Evolutionary conservation across 2,888 invertebrate genomes (phyloP), one percentile per base, ranked within the genome.

Genomic region (Trypoxylon attenuatum): DNA sequence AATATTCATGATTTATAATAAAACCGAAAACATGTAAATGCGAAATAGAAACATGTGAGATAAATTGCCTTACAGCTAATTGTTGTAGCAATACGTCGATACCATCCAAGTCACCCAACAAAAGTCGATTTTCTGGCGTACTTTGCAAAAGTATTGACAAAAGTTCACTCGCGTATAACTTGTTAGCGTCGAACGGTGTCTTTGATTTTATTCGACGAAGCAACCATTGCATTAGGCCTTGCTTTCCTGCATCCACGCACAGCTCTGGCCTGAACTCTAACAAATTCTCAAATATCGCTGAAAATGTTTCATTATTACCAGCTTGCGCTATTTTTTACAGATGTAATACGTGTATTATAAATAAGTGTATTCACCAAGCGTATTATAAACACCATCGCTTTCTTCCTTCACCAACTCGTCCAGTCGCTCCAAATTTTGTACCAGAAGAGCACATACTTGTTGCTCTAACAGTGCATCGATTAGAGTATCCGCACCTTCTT

Each of bases 71-170:
- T 3, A 95, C 94, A 76, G 98, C 97, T 69, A 98, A 89, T 84
- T 98, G 99, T 87, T 98, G 98, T 6, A 99, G 89, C 43, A 99
- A 88, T 27, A 97, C 94, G 89, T 99, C 99, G 79, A 99, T 98
- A 2, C 98, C 98, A 84, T 99, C 98, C 41, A 96, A 87, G 80
- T 96, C 95, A n/a, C 98, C 98, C 18, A 98, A 88, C 19, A 94
- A 85, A 52, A 92, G 88, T 72, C 94, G 91, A 85, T 96, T 96
- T 52, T 93, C 93, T 61, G 94, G 93, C 69, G 95, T 94, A 71
- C 94, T 94, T 89, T 99, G 99, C 54, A 99, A 89, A 8, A 99
- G 89, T 84, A 99, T 98, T 13, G 98, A 96, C 46, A 99, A 88
- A 72, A 99, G 94, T 89, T 99, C 99, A 85, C 96, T 97, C 47